Evolutionary conservation across 2,888 invertebrate species (phyloP).

Genomic region (Limnephilus lunatus): DNA sequence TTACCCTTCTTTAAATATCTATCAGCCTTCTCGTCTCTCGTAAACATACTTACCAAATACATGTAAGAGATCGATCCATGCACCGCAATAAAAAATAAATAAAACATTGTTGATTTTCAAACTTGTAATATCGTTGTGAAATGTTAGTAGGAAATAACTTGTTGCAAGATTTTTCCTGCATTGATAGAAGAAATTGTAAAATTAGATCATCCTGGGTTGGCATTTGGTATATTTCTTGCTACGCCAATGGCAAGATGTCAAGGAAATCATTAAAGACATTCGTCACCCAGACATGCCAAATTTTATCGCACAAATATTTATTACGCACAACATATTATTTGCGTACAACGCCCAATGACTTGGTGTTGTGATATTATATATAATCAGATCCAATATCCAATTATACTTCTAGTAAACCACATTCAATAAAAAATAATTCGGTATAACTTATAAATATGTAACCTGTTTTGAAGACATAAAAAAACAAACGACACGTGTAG

Average conservation of each 20-base stretch:
- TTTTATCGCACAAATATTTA: neutral
- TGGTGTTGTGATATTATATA: neutral
- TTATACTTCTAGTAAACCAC: neutral
- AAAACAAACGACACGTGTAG: neutral
- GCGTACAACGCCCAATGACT: neutral
- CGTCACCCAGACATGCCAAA: no score
- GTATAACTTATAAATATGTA: no score
- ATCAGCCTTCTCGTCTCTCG: no score
- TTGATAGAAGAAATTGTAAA: neutral
- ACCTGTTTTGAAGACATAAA: neutral
- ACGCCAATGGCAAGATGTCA: neutral
- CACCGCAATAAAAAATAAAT: no score
- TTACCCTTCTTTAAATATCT: no score
- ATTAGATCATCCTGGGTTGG: neutral
- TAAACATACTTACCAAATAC: no score
- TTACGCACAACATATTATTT: neutral
- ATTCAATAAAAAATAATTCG: neutral
- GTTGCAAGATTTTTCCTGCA: neutral
- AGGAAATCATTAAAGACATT: neutral
- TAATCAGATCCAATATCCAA: neutral
- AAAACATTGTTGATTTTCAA: no score
- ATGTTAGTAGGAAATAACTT: neutral
- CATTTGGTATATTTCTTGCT: no score
- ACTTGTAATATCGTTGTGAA: neutral
- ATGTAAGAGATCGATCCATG: no score